Percentiles rank a stretch among this genome's conserved stretches.
Conservation (phyloP, 2,888 invertebrate species). For the Pimpla rufipes region DNA sequence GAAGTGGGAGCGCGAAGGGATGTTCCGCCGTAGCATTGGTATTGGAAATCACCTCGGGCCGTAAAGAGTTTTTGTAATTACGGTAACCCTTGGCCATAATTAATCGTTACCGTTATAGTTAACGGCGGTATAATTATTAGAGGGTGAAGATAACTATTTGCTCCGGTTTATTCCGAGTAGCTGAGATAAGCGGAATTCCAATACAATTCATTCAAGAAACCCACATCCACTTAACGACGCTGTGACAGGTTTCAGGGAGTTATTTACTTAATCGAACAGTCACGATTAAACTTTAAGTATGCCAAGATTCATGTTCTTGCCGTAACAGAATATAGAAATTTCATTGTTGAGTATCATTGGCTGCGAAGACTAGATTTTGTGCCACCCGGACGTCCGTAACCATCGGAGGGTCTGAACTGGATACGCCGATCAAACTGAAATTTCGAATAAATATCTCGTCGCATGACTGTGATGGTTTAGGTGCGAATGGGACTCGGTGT, state of each 20-base stretch:
- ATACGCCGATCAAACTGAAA: too few relatives aligned
- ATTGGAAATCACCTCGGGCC: not conserved
- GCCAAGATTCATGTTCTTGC: too few relatives aligned
- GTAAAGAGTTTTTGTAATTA: constrained; percentile 6
- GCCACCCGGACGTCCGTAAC: too few relatives aligned
- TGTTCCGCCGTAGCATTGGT: too few relatives aligned
- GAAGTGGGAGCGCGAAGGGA: not conserved
- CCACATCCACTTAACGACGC: not conserved
- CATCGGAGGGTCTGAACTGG: too few relatives aligned
- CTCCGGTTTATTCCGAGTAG: not conserved
- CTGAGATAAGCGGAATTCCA: not conserved
- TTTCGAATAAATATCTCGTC: too few relatives aligned
- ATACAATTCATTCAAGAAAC: not conserved
- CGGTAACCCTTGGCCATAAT: constrained; percentile 6
- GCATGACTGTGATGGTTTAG: too few relatives aligned
- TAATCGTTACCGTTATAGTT: constrained; percentile 35
- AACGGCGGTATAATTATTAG: constrained; percentile 16
- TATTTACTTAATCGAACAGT: not conserved
- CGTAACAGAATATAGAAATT: too few relatives aligned
- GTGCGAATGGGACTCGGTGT: too few relatives aligned
- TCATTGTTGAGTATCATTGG: too few relatives aligned
- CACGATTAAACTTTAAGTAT: too few relatives aligned
- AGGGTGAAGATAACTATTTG: not conserved
- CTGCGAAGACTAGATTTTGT: too few relatives aligned
- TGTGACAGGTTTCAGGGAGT: not conserved